phyloP scores from a whole-genome alignment of 2,797 vertebrate species.

The Leptodactylus fallax region DNA sequence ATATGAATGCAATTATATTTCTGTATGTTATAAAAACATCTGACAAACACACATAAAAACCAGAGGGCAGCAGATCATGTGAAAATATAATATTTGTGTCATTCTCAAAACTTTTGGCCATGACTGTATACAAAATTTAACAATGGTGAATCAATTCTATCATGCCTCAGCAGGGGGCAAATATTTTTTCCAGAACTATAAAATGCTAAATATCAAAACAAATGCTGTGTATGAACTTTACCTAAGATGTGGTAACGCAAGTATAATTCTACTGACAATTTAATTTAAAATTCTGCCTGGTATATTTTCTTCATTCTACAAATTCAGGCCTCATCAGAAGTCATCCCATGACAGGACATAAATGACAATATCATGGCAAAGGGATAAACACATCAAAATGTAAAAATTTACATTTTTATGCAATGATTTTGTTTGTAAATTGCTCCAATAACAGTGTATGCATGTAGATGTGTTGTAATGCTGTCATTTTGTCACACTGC shows the following conservation, averaged over 20 bases:
- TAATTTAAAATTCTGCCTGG: neutral
- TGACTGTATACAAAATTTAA: too few relatives aligned
- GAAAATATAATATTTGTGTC: too few relatives aligned
- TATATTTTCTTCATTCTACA: neutral
- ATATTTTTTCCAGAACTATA: too few relatives aligned
- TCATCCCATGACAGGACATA: neutral
- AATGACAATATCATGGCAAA: neutral
- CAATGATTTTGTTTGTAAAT: slow-evolving; percentile 11
- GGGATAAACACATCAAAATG: neutral
- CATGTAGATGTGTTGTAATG: slow-evolving; percentile 9
- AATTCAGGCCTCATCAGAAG: neutral
- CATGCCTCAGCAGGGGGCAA: too few relatives aligned
- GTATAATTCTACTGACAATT: neutral
- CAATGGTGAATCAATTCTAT: too few relatives aligned
- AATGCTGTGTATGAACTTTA: neutral
- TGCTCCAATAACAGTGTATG: slow-evolving; percentile 2
- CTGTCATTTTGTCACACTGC: slow-evolving; percentile 13
- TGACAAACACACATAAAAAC: too few relatives aligned
- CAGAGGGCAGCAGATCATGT: too few relatives aligned
- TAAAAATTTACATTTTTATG: neutral
- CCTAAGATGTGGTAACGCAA: neutral
- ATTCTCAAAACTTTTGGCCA: too few relatives aligned
- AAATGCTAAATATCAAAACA: neutral
- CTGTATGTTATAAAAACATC: too few relatives aligned
- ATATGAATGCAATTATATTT: too few relatives aligned